Evolutionary conservation across 1,140 invertebrate species (phyloP).

Genomic region (Episyrphus balteatus): DNA sequence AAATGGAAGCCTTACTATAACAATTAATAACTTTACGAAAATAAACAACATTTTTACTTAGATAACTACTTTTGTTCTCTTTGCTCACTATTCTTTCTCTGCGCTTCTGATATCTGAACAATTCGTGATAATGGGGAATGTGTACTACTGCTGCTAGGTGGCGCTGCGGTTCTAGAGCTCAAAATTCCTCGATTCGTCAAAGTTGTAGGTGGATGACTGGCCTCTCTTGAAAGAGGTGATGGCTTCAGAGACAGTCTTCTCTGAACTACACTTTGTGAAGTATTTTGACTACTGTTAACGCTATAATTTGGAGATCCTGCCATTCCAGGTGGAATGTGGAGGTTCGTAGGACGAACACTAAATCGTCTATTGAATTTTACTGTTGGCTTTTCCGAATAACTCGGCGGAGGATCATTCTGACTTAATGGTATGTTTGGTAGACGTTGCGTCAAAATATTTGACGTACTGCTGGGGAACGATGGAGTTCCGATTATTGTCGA

Average conservation of each 20-base stretch:
- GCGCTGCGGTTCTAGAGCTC: conserved; percentile 6
- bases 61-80: no score
- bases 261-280: conserved; percentile 27
- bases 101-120: conserved; percentile 32
- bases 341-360: conserved; percentile 29
- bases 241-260: conserved; percentile 29
- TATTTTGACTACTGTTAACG: conserved; percentile 8
- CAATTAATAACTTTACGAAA: no score
- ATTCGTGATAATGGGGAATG: conserved; percentile 32
- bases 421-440: conserved; percentile 3
- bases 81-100: conserved; percentile 24
- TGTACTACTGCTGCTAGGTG: conserved; percentile 28
- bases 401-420: conserved; percentile 27
- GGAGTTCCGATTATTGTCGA: conserved; percentile 29
- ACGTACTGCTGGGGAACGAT: background rate
- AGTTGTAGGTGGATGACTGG: conserved; percentile 13
- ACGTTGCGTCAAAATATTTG: conserved; percentile 7
- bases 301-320: conserved; percentile 19
- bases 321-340: conserved; percentile 32
- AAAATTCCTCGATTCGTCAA: background rate
- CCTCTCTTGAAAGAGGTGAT: conserved; percentile 29
- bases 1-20: no score
- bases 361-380: conserved; percentile 31
- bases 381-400: conserved; percentile 18
- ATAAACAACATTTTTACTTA: no score